Base-by-base conservation (phyloP, 2,888 invertebrate species). In the Xestia sexstrigata region DNA sequence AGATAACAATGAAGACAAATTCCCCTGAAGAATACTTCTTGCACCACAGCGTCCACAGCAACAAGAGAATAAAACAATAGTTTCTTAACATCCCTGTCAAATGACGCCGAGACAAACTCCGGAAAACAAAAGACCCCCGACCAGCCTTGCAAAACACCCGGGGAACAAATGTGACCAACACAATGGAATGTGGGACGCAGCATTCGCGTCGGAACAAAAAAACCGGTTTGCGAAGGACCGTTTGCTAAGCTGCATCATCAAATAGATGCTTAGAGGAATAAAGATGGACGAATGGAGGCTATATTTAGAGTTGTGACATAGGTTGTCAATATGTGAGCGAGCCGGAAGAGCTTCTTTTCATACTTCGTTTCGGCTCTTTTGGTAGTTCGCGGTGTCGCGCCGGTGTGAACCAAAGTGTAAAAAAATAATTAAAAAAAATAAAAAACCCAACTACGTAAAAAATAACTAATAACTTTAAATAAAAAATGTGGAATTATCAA, bases 151-250 rank as follows among this genome's bases (percentile, higher is more conserved):
- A 49, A 55, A 35, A 20, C 75, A 55, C 58, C 17, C 11, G 47
- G 42, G 30, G 35, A 11, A 30, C 20, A n/a, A n/a, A 35, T 13
- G 30, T 49, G 39, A 20, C 39, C 35, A 23, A 73, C 15, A 74
- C 47, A 68, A 74, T 20, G 7, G 23, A 81, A 68, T 55, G 42
- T 74, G 55, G 66, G 45, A 45, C 62, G 45, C 39, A 63, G 55
- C 26, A 26, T 69, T 63, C 35, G 23, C 20, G 26, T 1, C 35
- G 1, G 30, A 65, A 63, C 20, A 68, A 78, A 65, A 79, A 55
- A 62, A 60, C n/a, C 17, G 30, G 7, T 65, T 39, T n/a, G 30
- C 23, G 7, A 63, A 65, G 63, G n/a, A 6, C 20, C 39, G 55
- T 8, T 78, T 23, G 35, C 23, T 17, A 26, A 39, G 52, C 30